These are phyloP conservation scores for Craterocephalus amniculus DNA, from an alignment of 2,797 vertebrate genomes.

Conservation along the genomic window DNA sequence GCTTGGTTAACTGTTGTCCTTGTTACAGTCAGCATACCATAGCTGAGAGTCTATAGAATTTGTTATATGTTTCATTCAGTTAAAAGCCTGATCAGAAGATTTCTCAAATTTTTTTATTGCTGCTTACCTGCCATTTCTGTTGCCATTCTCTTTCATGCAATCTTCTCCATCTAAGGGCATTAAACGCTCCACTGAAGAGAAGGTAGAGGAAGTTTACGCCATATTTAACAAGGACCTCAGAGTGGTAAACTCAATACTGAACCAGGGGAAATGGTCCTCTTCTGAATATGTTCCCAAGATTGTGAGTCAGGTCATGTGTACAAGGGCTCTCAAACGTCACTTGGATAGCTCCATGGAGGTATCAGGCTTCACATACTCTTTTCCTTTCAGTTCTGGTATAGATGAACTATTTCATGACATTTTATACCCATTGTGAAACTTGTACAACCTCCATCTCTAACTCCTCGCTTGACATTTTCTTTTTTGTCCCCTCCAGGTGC, in stretches of 20 bases:
- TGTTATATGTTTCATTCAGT: conserved; percentile 1
- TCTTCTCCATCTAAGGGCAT: conserved; percentile 43
- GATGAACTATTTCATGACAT: neutral
- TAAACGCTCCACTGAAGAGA: conserved; percentile 44
- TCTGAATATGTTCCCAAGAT: conserved; percentile 75
- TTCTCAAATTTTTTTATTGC: neutral
- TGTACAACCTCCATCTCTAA: neutral
- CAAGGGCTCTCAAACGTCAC: conserved; percentile 72
- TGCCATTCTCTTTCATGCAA: neutral
- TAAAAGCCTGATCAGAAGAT: neutral
- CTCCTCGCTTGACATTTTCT: neutral
- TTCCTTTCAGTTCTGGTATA: neutral
- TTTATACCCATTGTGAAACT: neutral
- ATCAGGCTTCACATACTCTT: neutral
- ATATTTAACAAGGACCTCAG: conserved; percentile 69
- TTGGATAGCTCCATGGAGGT: conserved; percentile 85
- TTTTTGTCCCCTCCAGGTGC: conserved; percentile 68
- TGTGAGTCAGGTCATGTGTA: conserved; percentile 81
- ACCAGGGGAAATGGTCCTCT: conserved; percentile 6
- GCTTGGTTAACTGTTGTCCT: neutral
- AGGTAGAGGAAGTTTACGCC: conserved; percentile 50
- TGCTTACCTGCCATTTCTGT: neutral
- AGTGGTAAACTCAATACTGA: conserved; percentile 75
- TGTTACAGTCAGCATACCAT: neutral
- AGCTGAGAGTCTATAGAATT: neutral